Evolutionary conservation across 1,140 invertebrate species (phyloP).

Genomic region (Ericerus pela): DNA sequence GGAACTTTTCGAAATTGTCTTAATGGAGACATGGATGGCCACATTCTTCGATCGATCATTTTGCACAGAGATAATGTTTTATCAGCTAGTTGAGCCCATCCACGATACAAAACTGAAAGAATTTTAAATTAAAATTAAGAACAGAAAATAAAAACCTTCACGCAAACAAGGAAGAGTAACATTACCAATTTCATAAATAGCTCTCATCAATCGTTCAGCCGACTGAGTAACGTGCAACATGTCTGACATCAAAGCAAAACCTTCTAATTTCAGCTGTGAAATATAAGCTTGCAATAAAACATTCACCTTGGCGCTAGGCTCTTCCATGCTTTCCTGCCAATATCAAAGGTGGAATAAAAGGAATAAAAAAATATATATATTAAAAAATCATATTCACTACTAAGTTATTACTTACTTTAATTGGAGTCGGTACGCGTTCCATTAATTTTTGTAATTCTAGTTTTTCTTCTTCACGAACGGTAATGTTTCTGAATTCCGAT

Average conservation of each 20-base stretch:
- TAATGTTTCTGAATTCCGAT: slow-evolving; percentile 80
- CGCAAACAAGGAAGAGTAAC: neutral
- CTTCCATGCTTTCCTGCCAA: slow-evolving; percentile 4
- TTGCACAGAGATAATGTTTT: slow-evolving; percentile 93
- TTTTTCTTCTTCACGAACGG: slow-evolving; percentile 96
- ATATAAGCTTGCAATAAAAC: slow-evolving; percentile 95
- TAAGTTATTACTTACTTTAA: slow-evolving; percentile 97
- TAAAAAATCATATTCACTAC: slow-evolving; percentile 69
- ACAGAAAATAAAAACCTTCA: neutral
- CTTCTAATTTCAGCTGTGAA: slow-evolving; percentile 94
- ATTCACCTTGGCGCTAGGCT: slow-evolving; percentile 42
- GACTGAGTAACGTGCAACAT: slow-evolving; percentile 99
- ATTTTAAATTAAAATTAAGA: slow-evolving; percentile 12
- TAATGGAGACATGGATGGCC: slow-evolving; percentile 98
- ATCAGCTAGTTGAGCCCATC: slow-evolving; percentile 95
- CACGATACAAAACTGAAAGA: slow-evolving; percentile 46
- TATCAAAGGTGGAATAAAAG: too few species aligned
- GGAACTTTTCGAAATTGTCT: slow-evolving; percentile 97
- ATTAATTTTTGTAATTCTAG: slow-evolving; percentile 92
- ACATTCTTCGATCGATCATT: slow-evolving; percentile 98
- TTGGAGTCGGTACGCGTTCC: slow-evolving; percentile 95
- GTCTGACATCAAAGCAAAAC: slow-evolving; percentile 96
- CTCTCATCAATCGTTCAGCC: slow-evolving; percentile 83
- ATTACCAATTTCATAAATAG: slow-evolving; percentile 86
- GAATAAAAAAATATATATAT: neutral